These are phyloP conservation scores for Epistrophella euchroma DNA, from an alignment of 2,888 invertebrate species.

Conservation along the genomic window DNA sequence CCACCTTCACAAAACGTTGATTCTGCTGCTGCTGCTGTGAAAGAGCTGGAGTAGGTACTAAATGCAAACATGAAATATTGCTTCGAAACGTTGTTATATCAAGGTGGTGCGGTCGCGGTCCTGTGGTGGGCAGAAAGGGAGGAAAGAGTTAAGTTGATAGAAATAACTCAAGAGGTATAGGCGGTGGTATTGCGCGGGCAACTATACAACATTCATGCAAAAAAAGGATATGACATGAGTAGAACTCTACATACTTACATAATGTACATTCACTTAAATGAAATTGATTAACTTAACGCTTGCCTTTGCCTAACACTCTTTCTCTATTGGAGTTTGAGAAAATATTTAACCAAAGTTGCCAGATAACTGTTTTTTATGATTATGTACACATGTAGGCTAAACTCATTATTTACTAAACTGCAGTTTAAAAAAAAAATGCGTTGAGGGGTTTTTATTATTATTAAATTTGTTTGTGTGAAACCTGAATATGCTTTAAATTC, in stretches of 20 bases:
- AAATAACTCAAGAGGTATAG: conserved; percentile 52
- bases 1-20: conserved; percentile 46
- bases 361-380: no score
- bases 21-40: conserved; percentile 1
- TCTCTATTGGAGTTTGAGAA: conserved; percentile 2
- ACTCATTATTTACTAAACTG: no score
- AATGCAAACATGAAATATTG: conserved; percentile 75
- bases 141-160: not conserved
- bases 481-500: no score
- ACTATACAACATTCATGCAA: conserved; percentile 52
- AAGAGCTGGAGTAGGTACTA: conserved; percentile 23
- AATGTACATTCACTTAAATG: conserved; percentile 61
- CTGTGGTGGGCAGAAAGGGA: not conserved
- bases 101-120: not conserved
- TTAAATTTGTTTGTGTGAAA: no score
- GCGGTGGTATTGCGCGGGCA: conserved; percentile 31
- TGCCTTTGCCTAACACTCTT: conserved; percentile 11
- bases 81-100: conserved; percentile 31
- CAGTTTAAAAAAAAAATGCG: no score
- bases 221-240: conserved; percentile 73
- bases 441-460: no score
- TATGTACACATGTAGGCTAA: no score
- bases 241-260: no score
- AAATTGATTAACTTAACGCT: conserved; percentile 73
- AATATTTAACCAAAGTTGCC: not conserved